A percentile compares a stretch with the other conserved stretches of the same genome.
Conservation (phyloP, 1,140 invertebrate genomes). For the Patella vulgata region DNA sequence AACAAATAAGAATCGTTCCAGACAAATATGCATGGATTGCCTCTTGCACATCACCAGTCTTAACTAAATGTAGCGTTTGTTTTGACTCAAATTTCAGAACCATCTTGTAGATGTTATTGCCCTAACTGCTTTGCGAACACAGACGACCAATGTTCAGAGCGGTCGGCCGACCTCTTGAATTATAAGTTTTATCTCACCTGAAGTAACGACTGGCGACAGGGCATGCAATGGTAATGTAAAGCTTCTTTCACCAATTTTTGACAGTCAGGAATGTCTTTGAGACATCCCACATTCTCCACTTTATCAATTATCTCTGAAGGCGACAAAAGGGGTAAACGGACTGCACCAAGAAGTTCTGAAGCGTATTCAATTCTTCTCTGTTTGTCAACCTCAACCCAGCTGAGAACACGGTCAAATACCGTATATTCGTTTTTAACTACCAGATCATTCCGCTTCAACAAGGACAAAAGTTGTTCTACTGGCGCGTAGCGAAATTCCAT, state of each 20-base stretch:
- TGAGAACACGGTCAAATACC: slow-evolving; percentile 31
- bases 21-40: no score
- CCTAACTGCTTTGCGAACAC: no score
- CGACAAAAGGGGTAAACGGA: slow-evolving; percentile 40
- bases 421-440: slow-evolving; percentile 33
- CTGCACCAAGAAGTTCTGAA: slow-evolving; percentile 24
- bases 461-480: slow-evolving; percentile 28
- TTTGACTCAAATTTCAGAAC: no score
- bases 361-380: slow-evolving; percentile 30
- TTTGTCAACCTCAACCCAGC: slow-evolving; percentile 37
- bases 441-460: slow-evolving; percentile 43
- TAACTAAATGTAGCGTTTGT: no score
- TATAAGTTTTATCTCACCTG: no score
- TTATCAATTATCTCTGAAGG: slow-evolving; percentile 42
- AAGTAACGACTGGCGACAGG: slow-evolving; percentile 41
- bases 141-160: no score
- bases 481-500: slow-evolving; percentile 33
- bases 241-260: slow-evolving; percentile 46
- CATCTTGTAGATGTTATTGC: no score
- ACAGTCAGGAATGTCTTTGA: slow-evolving; percentile 44
- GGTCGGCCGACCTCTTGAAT: no score
- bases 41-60: no score
- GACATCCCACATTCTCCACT: slow-evolving; percentile 32
- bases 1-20: no score
- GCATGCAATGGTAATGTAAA: slow-evolving; percentile 49